These are phyloP conservation scores for Amphiprion clarkii DNA, from an alignment of 2,797 vertebrate genomes.

Conservation along the genomic window DNA sequence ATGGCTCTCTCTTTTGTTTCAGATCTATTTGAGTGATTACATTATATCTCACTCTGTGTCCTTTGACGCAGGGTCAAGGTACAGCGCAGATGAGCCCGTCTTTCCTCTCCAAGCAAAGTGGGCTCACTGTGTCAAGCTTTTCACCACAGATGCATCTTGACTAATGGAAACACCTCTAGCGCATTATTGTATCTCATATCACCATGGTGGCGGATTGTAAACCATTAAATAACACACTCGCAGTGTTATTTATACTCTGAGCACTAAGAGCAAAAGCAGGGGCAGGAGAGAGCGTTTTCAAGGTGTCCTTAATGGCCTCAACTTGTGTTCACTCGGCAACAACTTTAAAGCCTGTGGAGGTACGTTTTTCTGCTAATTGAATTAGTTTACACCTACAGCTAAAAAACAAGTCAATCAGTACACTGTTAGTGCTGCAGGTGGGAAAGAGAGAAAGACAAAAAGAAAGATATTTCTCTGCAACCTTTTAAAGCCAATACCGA, in stretches of 20 bases:
- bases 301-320: constrained; percentile 65
- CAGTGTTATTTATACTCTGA: constrained; percentile 70
- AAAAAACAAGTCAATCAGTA: constrained; percentile 45
- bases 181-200: constrained; percentile 81
- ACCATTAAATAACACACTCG: constrained; percentile 66
- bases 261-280: constrained; percentile 47
- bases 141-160: constrained; percentile 70
- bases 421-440: constrained; percentile 8
- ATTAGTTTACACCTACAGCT: constrained; percentile 40
- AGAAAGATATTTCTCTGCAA: constrained; percentile 13
- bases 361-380: constrained; percentile 48
- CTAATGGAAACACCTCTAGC: constrained; percentile 78
- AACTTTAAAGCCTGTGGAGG: constrained; percentile 45
- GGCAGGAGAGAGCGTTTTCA: constrained; percentile 51
- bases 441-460: constrained; percentile 15
- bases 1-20: constrained; percentile 67
- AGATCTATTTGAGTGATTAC: constrained; percentile 60
- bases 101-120: constrained; percentile 58
- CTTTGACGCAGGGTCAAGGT: constrained; percentile 71
- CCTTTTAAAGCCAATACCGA: constrained; percentile 43
- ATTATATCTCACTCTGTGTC: constrained; percentile 65
- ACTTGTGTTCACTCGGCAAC: constrained; percentile 26
- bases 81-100: constrained; percentile 35
- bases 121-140: constrained; percentile 70
- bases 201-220: constrained; percentile 73